A percentile compares a stretch with the other conserved stretches of the same genome.
phyloP scores from a whole-genome alignment of 2,888 invertebrate genomes.

The Ariolimax columbianus region DNA sequence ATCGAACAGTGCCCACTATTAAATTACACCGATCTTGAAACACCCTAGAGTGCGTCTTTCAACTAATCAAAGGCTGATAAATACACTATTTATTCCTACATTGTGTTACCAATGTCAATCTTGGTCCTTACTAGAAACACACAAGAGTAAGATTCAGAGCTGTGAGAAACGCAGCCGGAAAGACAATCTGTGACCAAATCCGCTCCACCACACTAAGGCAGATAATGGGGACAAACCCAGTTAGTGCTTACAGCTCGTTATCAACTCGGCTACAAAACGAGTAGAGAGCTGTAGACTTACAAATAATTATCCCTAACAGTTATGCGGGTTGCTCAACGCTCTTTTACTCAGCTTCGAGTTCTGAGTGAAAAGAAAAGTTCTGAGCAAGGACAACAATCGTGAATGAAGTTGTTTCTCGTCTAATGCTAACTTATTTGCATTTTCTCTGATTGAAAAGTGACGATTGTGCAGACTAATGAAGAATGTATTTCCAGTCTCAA shows the following conservation, averaged over 20 bases:
- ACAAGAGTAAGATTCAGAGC: too few relatives aligned
- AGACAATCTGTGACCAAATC: too few relatives aligned
- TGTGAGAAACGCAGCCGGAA: too few relatives aligned
- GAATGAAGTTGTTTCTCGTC: background rate
- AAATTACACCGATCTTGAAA: too few relatives aligned
- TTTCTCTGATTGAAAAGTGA: background rate
- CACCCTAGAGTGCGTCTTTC: too few relatives aligned
- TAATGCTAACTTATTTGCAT: background rate
- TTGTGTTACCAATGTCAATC: too few relatives aligned
- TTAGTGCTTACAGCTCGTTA: background rate
- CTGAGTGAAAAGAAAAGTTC: background rate
- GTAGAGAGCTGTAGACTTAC: background rate
- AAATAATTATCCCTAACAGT: background rate
- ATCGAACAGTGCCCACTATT: too few relatives aligned
- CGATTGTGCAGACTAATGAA: background rate
- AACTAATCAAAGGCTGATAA: too few relatives aligned
- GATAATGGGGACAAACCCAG: too few relatives aligned
- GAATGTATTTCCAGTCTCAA: background rate
- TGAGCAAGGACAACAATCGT: background rate
- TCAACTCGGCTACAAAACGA: background rate
- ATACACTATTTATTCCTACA: too few relatives aligned
- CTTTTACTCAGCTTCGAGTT: background rate
- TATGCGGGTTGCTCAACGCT: background rate
- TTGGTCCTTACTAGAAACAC: too few relatives aligned
- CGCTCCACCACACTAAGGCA: too few relatives aligned